phyloP scores from a whole-genome alignment of 64 coral and sea anemone genomes.

The Acropora yongei region DNA sequence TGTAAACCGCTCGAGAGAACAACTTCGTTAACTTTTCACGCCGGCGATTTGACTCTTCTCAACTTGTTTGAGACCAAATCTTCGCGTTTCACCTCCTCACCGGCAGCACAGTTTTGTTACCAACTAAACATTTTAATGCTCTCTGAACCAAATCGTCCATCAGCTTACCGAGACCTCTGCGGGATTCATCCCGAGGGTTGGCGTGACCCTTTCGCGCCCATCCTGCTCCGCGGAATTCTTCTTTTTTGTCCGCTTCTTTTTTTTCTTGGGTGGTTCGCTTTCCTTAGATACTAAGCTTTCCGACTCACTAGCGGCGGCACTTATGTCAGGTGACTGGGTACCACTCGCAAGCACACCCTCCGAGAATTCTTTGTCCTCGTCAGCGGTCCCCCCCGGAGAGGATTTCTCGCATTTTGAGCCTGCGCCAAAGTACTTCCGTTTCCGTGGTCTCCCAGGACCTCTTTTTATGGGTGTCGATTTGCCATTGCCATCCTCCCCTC shows the following conservation, averaged over 20 bases:
- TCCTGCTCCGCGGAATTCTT: slow-evolving; percentile 33
- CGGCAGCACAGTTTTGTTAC: no score
- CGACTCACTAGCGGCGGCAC: slow-evolving; percentile 63
- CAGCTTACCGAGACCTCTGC: background rate
- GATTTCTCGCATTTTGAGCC: slow-evolving; percentile 61
- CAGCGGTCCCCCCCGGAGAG: slow-evolving; percentile 44
- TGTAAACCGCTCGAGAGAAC: no score
- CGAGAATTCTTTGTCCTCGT: slow-evolving; percentile 36
- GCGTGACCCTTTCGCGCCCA: background rate
- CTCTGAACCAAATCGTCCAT: background rate
- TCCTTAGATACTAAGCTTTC: slow-evolving; percentile 73
- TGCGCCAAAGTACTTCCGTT: slow-evolving; percentile 92
- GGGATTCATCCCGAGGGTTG: slow-evolving; percentile 7
- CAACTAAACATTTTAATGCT: background rate
- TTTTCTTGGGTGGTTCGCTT: slow-evolving; percentile 74
- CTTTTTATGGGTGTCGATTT: slow-evolving; percentile 88
- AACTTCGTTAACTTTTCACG: no score
- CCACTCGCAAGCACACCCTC: slow-evolving; percentile 31
- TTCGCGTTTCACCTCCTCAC: no score
- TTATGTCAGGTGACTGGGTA: slow-evolving; percentile 50
- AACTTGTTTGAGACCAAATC: no score
- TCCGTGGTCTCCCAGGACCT: slow-evolving; percentile 91
- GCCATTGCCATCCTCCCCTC: slow-evolving; percentile 73
- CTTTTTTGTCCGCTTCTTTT: slow-evolving; percentile 68
- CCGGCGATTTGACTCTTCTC: no score